Evolutionary conservation across 2,888 invertebrate genomes (phyloP), one percentile per base, ranked within the genome.

Genomic region (Dicyrtomina minuta): DNA sequence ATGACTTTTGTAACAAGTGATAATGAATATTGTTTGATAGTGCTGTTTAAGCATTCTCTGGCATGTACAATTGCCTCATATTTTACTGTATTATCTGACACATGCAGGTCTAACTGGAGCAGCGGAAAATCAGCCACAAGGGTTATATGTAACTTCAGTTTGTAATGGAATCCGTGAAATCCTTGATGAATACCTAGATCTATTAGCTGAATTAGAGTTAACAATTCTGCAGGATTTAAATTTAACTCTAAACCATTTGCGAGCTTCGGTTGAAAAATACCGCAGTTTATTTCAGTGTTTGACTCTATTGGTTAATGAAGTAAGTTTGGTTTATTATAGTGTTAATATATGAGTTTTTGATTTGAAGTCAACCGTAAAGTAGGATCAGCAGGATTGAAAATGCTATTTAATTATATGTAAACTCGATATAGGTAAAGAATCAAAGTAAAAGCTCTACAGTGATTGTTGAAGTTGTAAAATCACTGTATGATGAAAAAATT

Each of bases 391-490:
- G 13, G 43, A 43, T 43, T 12, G 10, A 12, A 12, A 20, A 53
- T 53, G 20, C 17, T 53, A 53, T 53, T 12, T 15, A n/a, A 53
- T n/a, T n/a, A 17, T n/a, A 10, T n/a, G n/a, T n/a, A n/a, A n/a
- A n/a, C n/a, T n/a, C n/a, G 22, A 51, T 66, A 17, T 26, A 75
- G 75, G 60, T 78, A 6, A 69, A 74, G 56, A 69, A 58, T 6
- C 68, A 73, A 20, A 49, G 60, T 4, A 71, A 68, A 58, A 78
- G 77, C 56, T 74, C 76, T 0, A 68, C 71, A 12, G 56, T 74
- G 12, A 71, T 78, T 51, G 74, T 78, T 1, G 78, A 78, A 66
- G 59, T 74, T 49, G 74, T 78, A 0, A 78, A 78, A 49, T n/a
- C 59, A 15, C 74, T 75, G 17, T 77, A 67, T 56, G 78, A 78